A percentile compares a stretch with the other conserved stretches of the same genome.
Evolutionary conservation across 53 echinoderm and acorn worm species (phyloP).

Genomic region (Actinopyga echinites): DNA sequence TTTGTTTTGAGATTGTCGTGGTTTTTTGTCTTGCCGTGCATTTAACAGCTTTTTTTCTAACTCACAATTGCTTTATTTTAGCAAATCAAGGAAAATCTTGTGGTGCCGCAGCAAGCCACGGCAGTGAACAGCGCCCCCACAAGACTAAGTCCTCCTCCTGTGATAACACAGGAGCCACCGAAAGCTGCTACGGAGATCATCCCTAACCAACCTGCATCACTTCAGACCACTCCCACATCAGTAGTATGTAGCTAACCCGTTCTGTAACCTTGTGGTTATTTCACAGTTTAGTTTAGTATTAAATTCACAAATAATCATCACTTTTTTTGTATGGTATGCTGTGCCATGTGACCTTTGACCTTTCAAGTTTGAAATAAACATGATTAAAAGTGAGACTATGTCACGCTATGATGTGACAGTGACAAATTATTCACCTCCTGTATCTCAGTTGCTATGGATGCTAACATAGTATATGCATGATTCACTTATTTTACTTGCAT

Average conservation of each 20-base stretch:
- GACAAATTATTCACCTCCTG: too few species aligned
- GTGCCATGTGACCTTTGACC: too few species aligned
- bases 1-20: neutral
- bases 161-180: slow-evolving; percentile 3
- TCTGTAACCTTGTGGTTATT: neutral
- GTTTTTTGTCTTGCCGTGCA: neutral
- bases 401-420: too few species aligned
- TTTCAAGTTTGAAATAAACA: too few species aligned
- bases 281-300: neutral
- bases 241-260: slow-evolving; percentile 23
- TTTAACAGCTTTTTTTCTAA: slow-evolving; percentile 7
- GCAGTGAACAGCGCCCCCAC: neutral
- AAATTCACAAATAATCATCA: too few species aligned
- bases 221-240: neutral
- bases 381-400: too few species aligned
- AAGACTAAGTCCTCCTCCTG: neutral
- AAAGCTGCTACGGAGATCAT: slow-evolving; percentile 14
- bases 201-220: neutral
- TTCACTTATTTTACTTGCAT: too few species aligned
- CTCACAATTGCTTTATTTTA: neutral
- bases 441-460: too few species aligned
- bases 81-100: slow-evolving; percentile 19
- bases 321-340: too few species aligned
- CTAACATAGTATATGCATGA: too few species aligned
- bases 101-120: too few species aligned